Evolutionary conservation across 1,140 invertebrate species (phyloP), one percentile per base, ranked within the genome.

Genomic region (Brachionus koreanus): DNA sequence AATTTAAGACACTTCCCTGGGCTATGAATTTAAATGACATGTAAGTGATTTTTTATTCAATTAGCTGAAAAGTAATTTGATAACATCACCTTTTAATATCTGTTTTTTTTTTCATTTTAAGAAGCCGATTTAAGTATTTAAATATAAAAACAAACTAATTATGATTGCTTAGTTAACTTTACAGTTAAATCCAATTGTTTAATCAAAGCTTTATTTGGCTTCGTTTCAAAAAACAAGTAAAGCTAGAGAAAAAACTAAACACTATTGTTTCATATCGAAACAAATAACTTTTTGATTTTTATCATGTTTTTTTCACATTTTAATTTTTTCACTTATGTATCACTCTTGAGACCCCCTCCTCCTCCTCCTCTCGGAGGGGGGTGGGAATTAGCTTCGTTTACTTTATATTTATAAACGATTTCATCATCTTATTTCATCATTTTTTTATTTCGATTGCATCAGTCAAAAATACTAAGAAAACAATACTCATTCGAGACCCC

Each of bases 371-470:
- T 29, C 5, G 29, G 19, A 37, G 39, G 35, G 42, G 19, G 39
- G 39, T 9, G 39, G 16, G 9, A 52, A 10, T 23, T 12, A 16
- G 43, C 46, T 39, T 25, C 19, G 16, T 23, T 79, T 69, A 33
- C 65, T 39, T 39, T 39, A 69, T 39, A 69, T 61, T 61, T 43
- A 29, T 3, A 79, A 42, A 19, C 76, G 49, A 79, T 79, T 79
- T 79, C 76, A 79, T 79, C 76, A 79, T 79, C 76, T n/a, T 79
- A 57, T 79, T 57, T 79, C 76, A 79, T 79, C 76, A 79, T 79
- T 65, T 79, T 61, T 23, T 39, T 57, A 35, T 61, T 61, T 79
- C 49, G 29, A 79, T 79, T 79, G 76, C 76, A 79, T 79, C 76
- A 79, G 76, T 79, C 76, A 33, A 57, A 33, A 42, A 79, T 19